Evolutionary conservation across 2,797 vertebrate genomes (phyloP), one percentile per base, ranked within the genome.

Genomic region (Epinephelus malabaricus): DNA sequence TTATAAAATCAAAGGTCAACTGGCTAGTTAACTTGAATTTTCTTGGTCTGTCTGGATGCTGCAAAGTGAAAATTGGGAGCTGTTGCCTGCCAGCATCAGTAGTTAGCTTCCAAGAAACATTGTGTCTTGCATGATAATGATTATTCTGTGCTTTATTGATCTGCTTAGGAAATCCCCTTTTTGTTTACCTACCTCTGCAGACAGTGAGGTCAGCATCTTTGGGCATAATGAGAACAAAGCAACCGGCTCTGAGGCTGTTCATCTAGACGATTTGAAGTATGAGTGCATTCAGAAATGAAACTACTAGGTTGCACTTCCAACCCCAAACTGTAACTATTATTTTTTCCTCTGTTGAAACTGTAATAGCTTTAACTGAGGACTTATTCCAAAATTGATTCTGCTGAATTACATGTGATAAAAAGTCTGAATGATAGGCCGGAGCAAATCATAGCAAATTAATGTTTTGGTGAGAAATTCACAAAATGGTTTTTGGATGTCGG

Each of bases 1-100:
- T 60, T 76, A 64, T 58, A 38, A 67, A 86, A 85, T 68, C 62
- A 84, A 89, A 91, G 80, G 76, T 88, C 84, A 86, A 65, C 49
- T 34, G 60, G 50, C 59, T 79, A 43, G 60, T 86, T 84, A 82
- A 59, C 23, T 75, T 54, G 62, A 69, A 61, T 77, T 40, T 13
- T 81, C 51, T 62, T 61, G n/a, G 63, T 30, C 76, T 73, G 58
- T 73, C 75, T 69, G 14, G 38, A 65, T 59, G 21, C 59, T 18
- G 23, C 69, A 60, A 34, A 46, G 23, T 78, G 62, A 66, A 69
- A 76, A 78, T 70, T 38, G 56, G 0, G 19, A 75, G 49, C 78
- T 50, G 49, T 65, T 67, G 67, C 40, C 40, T 12, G 11, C 2
- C 40, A 43, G 50, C 64, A 54, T 11, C 65, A 25, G 27, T 63